These are phyloP conservation scores for Cryptomyrus ogoouensis DNA, from an alignment of 2,113 vertebrate species.

Conservation along the genomic window DNA sequence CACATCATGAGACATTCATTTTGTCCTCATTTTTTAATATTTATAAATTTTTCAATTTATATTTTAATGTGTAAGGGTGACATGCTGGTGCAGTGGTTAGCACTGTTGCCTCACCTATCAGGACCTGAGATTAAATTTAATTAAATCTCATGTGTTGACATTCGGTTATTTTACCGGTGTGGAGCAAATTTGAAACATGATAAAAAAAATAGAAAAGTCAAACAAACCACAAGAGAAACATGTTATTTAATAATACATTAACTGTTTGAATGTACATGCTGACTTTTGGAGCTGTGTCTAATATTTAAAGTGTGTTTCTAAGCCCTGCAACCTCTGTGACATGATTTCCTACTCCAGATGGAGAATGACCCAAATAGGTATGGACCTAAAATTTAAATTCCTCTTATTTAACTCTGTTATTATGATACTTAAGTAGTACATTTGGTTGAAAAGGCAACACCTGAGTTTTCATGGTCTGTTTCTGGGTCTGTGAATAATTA, in stretches of 20 bases:
- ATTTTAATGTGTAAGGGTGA: no score
- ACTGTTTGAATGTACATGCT: not conserved
- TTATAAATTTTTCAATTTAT: no score
- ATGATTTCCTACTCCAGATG: not conserved
- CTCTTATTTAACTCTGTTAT: not conserved
- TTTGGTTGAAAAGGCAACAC: not conserved
- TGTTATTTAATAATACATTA: not conserved
- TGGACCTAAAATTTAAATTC: not conserved
- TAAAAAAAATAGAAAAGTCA: not conserved
- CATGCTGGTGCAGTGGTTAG: no score
- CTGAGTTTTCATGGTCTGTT: not conserved
- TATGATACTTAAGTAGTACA: not conserved
- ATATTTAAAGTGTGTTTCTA: not conserved
- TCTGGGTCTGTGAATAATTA: not conserved
- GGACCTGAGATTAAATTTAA: not conserved
- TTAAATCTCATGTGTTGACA: not conserved
- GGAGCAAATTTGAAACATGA: not conserved
- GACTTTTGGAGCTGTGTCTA: not conserved
- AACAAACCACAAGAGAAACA: not conserved
- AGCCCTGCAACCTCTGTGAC: not conserved
- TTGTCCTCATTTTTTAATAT: no score
- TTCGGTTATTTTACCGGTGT: not conserved
- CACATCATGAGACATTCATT: no score
- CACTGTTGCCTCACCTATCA: no score
- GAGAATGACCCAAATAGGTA: not conserved